Evolutionary conservation across 2,113 vertebrate species (phyloP).

Genomic region (Apus apus): DNA sequence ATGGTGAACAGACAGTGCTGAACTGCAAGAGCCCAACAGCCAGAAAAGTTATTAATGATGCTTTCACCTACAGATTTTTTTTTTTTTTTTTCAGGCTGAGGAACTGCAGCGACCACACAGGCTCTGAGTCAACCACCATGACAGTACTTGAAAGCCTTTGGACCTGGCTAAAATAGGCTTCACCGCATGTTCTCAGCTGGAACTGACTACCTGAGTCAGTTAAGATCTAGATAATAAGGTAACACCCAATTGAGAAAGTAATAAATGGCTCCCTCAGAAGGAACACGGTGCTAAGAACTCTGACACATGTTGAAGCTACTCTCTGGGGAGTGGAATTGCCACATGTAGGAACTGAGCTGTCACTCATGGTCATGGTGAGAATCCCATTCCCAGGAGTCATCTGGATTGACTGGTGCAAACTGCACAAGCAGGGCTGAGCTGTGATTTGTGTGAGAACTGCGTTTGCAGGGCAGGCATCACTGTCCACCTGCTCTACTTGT

Average conservation of each 20-base stretch:
- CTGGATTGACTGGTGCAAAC: neutral
- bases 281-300: neutral
- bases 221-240: neutral
- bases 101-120: neutral
- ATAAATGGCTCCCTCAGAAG: neutral
- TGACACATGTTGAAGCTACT: neutral
- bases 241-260: neutral
- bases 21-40: neutral
- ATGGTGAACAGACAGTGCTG: neutral
- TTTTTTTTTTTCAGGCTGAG: neutral
- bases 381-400: neutral
- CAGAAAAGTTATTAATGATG: neutral
- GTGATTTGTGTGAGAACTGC: neutral
- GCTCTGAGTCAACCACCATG: neutral
- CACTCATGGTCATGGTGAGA: accelerated
- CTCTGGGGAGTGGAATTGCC: neutral
- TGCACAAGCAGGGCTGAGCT: neutral
- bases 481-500: neutral
- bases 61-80: neutral
- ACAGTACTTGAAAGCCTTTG: neutral
- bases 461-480: neutral
- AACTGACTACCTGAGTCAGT: neutral
- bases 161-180: neutral
- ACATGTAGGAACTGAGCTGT: neutral
- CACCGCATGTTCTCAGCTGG: neutral